Base-by-base conservation (phyloP, 2,888 invertebrate genomes). In the Cephus pulcher region DNA sequence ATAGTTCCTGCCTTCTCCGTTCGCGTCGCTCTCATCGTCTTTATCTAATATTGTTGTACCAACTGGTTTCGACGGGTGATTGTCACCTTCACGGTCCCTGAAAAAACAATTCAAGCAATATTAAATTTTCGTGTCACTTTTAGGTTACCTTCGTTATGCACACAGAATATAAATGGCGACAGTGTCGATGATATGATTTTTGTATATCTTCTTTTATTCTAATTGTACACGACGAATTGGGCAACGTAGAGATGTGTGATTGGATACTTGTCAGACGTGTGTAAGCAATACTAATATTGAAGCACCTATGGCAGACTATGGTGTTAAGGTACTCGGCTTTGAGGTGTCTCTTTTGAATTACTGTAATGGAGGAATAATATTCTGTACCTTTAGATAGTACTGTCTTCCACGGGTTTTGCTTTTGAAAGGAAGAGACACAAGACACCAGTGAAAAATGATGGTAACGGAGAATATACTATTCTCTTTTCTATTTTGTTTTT, bases 21-120 rank as follows among this genome's bases (percentile, higher is more conserved):
- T 56, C 15, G 9, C 23, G 23, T 23, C 15, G 40, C 23, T 56
- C 23, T 56, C 23, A 23, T 56, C 15, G 40, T 23, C 23, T 56
- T 56, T 56, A 23, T 9, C 40, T 56, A 56, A 56, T 86, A 89
- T 82, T 89, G 89, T 86, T 89, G 89, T 87, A 89, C 86, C 87
- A 89, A 81, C 80, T 88, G 89, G 82, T 90, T 90, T 84, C 88
- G 88, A 83, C 88, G 89, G 85, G 87, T 89, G 88, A 90, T 90
- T 88, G 90, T 90, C 88, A 90, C 90, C 89, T 90, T 90, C 85
- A 90, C 88, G 84, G 89, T 91, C 84, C 89, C 91, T 90, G 86
- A 12, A 90, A 87, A 75, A 56, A 23, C 4, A 23, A 23, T 56
- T 56, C 1, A 23, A 56, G 9, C 23, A 56, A 56, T 23, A 56